Evolutionary conservation across 37 sponge, comb jelly and placozoan species (phyloP).

Genomic region (Axinella damicornis): DNA sequence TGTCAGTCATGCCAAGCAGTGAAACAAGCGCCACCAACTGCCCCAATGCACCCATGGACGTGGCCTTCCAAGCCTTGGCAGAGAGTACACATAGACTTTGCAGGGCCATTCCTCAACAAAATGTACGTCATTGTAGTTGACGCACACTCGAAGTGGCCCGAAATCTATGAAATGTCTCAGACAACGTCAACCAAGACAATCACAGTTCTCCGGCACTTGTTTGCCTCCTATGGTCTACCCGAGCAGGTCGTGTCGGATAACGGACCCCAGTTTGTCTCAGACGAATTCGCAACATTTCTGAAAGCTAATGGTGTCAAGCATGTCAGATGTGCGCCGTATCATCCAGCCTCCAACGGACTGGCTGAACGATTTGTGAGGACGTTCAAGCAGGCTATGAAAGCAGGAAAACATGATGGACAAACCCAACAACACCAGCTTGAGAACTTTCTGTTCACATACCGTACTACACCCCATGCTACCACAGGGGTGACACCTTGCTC

Average conservation of each 20-base stretch:
- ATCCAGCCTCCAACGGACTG: constrained; percentile 17
- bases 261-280: constrained; percentile 6
- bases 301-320: constrained; percentile 32
- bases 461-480: background rate
- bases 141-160: constrained; percentile 54
- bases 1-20: constrained; percentile 3
- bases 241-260: constrained; percentile 19
- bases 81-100: constrained; percentile 37
- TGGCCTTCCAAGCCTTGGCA: constrained; percentile 41
- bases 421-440: background rate
- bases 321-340: too few species aligned
- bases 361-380: constrained; percentile 55
- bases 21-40: constrained; percentile 6
- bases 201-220: constrained; percentile 6
- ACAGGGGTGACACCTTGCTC: background rate
- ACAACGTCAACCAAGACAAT: constrained; percentile 25
- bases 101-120: constrained; percentile 30
- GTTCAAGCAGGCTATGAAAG: background rate
- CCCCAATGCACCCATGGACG: constrained; percentile 35
- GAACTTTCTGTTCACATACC: background rate
- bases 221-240: constrained; percentile 50
- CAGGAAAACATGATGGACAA: background rate
- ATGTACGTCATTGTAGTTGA: constrained; percentile 41
- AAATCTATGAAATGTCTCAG: background rate
- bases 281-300: constrained; percentile 32